Percentiles rank a stretch among this genome's conserved stretches.
phyloP scores from a whole-genome alignment of 2,113 vertebrate species.

The Cynopterus brachyotis region DNA sequence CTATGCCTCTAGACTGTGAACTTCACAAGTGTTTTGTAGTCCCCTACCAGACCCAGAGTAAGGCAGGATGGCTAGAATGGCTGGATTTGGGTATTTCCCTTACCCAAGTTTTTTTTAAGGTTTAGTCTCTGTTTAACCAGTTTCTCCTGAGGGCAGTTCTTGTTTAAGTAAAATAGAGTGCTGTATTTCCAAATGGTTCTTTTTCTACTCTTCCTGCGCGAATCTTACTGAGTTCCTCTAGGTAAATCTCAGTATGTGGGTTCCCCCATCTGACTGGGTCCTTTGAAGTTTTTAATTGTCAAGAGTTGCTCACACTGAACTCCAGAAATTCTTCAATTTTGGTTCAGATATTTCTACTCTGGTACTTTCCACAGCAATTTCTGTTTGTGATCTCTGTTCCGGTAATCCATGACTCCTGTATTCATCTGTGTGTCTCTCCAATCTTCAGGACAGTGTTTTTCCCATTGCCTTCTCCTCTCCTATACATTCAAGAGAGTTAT shows the following conservation, averaged over 20 bases:
- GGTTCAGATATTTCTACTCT: neutral
- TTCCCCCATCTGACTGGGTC: neutral
- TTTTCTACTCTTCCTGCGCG: neutral
- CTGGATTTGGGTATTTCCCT: neutral
- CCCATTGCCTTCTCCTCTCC: neutral
- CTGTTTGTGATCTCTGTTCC: accelerated
- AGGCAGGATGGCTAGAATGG: neutral
- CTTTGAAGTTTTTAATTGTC: neutral
- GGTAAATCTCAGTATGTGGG: neutral
- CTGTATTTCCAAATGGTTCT: neutral
- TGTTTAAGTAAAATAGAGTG: neutral
- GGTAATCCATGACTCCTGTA: neutral
- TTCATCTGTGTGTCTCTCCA: neutral
- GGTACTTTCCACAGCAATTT: neutral
- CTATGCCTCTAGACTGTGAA: neutral
- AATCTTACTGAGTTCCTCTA: neutral
- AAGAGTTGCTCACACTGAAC: neutral
- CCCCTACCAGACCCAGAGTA: neutral
- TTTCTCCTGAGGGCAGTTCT: neutral
- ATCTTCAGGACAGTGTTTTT: neutral
- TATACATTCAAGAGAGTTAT: neutral
- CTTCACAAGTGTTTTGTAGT: neutral
- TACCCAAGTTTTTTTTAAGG: neutral
- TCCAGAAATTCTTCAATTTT: neutral
- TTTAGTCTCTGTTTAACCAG: neutral